Base-by-base conservation (phyloP, 2,888 invertebrate species). In the Nemurella pictetii region DNA sequence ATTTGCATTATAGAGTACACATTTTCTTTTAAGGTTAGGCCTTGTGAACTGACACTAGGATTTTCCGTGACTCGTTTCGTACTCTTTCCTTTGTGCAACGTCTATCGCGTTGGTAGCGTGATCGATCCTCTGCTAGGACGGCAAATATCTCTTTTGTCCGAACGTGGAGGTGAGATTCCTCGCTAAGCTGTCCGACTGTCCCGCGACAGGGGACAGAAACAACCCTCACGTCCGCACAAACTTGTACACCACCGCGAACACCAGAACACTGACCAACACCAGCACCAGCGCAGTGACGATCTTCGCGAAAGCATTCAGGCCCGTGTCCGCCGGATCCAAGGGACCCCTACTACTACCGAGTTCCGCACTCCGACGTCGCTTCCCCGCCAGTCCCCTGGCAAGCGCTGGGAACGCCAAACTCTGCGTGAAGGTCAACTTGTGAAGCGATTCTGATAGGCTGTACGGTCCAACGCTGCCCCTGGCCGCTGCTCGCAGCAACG, bases 141-240 rank as follows among this genome's bases (percentile, higher is more conserved):
- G 78, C 78, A 78, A 72, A 35, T 80, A 72, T 28, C 82, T 55
- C 55, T 29, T 26, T 82, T 82, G 82, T n/a, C 82, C 72, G 72
- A 28, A 82, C 36, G 82, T 82, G 4, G 72, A 55, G 72, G 82
- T 82, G 29, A 82, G 55, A n/a, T 82, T 82, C 82, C 72, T 82
- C 30, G 81, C 80, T 20, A 81, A 29, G 29, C 80, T 84, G 75
- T 84, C 83, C 29, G 73, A 35, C 55, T 87, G 87, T 86, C 87
- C 87, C 85, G 78, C 81, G 86, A 83, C 29, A 7, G 94, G 94
- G 90, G 94, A 93, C 93, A 95, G 92, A 91, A 94, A 93, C 91
- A 94, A 94, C 86, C 94, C 95, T 95, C 94, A 95, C 94, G 94
- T 94, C 89, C 93, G 92, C 89, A 94, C 94, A 89, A 94, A 95